phyloP scores from a whole-genome alignment of 2,888 invertebrate species.

The Andrena minutula region DNA sequence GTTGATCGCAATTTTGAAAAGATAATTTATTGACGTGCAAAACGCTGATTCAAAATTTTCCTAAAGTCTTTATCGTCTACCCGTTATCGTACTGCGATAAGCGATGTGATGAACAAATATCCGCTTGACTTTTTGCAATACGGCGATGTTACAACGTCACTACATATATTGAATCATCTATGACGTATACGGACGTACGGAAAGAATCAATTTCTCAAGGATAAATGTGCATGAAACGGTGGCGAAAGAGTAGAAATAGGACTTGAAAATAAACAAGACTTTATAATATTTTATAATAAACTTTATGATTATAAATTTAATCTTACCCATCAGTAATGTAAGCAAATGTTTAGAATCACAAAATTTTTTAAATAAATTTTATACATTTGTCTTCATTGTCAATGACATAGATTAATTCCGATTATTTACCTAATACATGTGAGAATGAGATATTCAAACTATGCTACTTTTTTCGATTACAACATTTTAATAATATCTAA shows the following conservation, averaged over 20 bases:
- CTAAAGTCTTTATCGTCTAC: constrained; percentile 16
- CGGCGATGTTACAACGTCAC: not conserved
- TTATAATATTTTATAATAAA: not conserved
- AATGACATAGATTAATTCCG: not conserved
- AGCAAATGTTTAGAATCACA: too few relatives aligned
- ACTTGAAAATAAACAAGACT: not conserved
- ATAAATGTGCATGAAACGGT: not conserved
- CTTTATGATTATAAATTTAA: not conserved
- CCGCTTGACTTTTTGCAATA: not conserved
- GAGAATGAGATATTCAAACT: not conserved
- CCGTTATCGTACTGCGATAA: constrained; percentile 39
- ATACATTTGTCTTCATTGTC: too few relatives aligned
- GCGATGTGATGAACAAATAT: constrained; percentile 8
- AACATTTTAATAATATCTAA: not conserved
- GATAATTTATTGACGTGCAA: not conserved
- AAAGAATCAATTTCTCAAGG: not conserved
- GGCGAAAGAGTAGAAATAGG: not conserved
- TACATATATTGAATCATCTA: not conserved
- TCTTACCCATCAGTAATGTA: too few relatives aligned
- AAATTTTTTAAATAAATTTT: too few relatives aligned
- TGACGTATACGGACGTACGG: not conserved
- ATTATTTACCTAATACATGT: not conserved
- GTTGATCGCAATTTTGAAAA: not conserved
- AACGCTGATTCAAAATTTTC: constrained; percentile 18
- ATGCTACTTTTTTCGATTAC: not conserved